phyloP scores from a whole-genome alignment of 2,888 invertebrate species.

The Oscheius onirici region DNA sequence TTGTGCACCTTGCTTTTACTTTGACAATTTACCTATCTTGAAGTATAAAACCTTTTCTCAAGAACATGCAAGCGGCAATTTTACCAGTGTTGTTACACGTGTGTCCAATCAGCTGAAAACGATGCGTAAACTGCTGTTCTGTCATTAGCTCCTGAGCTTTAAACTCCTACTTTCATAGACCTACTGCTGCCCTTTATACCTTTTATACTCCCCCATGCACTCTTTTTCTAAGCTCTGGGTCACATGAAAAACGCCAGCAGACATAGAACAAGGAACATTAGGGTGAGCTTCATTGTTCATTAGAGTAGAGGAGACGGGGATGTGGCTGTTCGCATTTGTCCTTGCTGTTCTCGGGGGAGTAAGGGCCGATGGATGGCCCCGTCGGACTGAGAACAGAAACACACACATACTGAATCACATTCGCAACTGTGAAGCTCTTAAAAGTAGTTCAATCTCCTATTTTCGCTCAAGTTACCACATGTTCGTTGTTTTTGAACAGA shows the following conservation, averaged over 20 bases:
- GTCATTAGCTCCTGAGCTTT: constrained; percentile 26
- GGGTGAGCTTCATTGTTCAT: constrained; percentile 15
- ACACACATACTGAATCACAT: constrained; percentile 17
- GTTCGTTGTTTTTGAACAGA: background rate
- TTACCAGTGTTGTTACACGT: constrained; percentile 19
- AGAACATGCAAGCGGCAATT: too few relatives aligned
- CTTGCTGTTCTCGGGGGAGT: constrained; percentile 26
- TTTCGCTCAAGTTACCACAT: background rate
- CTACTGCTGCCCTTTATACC: too few relatives aligned
- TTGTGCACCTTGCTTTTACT: too few relatives aligned
- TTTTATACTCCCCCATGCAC: too few relatives aligned
- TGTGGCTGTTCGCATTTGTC: constrained; percentile 31
- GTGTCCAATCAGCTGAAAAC: constrained; percentile 29
- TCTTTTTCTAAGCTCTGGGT: background rate
- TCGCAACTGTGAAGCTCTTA: background rate
- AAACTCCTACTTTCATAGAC: constrained; percentile 9
- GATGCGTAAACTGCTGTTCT: constrained; percentile 26
- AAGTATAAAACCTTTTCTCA: too few relatives aligned
- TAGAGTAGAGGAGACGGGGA: constrained; percentile 17
- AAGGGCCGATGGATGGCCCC: constrained; percentile 25
- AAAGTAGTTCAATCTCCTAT: background rate
- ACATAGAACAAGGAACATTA: constrained; percentile 5
- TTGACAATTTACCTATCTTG: too few relatives aligned
- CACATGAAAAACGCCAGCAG: background rate
- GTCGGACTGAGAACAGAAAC: constrained; percentile 26